These are phyloP conservation scores for Saccostrea glomerata DNA, from an alignment of 1,140 invertebrate species.

Conservation along the genomic window DNA sequence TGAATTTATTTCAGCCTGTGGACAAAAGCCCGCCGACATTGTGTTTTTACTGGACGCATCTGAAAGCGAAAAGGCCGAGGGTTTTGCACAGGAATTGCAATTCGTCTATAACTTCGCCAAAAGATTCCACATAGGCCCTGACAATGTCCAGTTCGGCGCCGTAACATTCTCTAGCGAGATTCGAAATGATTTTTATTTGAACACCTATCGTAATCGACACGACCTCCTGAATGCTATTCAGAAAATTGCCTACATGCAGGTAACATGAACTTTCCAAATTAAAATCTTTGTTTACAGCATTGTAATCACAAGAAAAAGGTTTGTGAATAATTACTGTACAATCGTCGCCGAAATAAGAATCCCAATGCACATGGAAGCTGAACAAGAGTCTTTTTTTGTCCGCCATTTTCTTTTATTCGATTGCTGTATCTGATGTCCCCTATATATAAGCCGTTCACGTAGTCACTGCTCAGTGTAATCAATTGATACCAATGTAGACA, in stretches of 20 bases:
- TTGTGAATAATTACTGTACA: no score
- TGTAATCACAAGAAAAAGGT: no score
- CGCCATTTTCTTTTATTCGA: no score
- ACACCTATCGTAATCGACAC: slow-evolving; percentile 33
- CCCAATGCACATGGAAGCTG: no score
- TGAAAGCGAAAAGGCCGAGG: slow-evolving; percentile 45
- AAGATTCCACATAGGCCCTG: slow-evolving; percentile 55
- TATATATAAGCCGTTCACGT: no score
- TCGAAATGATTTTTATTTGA: slow-evolving; percentile 47
- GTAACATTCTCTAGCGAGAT: slow-evolving; percentile 46
- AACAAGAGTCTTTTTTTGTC: no score
- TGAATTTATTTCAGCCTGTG: slow-evolving; percentile 40
- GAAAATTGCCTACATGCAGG: slow-evolving; percentile 43
- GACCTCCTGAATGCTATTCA: slow-evolving; percentile 47
- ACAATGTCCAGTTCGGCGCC: slow-evolving; percentile 56
- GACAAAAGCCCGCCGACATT: slow-evolving; percentile 56
- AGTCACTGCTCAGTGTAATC: no score
- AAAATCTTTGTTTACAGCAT: no score
- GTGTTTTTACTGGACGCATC: slow-evolving; percentile 65
- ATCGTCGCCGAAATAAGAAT: no score
- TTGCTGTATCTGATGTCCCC: no score
- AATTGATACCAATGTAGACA: no score
- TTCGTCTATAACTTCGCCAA: slow-evolving; percentile 61
- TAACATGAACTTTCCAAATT: background rate
- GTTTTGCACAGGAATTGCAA: slow-evolving; percentile 56